Conservation (phyloP, 2,797 vertebrate species). For the Lagodon rhomboides region DNA sequence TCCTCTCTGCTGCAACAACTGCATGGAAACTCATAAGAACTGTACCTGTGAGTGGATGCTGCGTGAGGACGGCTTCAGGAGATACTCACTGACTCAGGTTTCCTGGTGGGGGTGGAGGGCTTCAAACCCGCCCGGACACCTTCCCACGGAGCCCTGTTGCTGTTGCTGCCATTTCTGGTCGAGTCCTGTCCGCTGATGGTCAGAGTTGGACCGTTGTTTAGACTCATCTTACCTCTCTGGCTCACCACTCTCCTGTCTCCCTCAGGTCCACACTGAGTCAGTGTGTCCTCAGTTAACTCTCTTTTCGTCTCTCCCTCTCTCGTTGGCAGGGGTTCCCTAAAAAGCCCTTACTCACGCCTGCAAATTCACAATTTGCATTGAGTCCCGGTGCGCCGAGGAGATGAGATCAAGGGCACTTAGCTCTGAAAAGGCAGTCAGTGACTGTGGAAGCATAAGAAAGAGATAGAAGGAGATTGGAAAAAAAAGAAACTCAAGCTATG, state of each 20-base stretch:
- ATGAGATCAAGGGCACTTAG: conserved; percentile 43
- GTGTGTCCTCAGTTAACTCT: conserved; percentile 26
- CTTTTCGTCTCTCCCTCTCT: conserved; percentile 13
- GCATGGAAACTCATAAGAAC: not conserved
- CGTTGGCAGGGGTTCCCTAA: conserved; percentile 35
- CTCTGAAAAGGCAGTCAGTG: conserved; percentile 8
- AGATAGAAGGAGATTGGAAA: conserved; percentile 33
- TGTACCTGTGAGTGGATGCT: not conserved
- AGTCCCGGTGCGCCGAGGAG: conserved; percentile 43
- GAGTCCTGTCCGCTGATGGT: conserved; percentile 53
- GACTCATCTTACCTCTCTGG: conserved; percentile 61
- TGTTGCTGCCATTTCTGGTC: conserved; percentile 53
- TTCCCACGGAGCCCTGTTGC: conserved; percentile 52
- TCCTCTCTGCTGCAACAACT: not conserved
- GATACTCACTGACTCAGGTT: conserved; percentile 89
- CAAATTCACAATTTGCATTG: conserved; percentile 31
- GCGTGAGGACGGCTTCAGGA: not conserved
- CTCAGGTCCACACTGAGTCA: conserved; percentile 46
- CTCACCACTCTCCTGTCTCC: conserved; percentile 16
- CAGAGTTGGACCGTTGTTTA: conserved; percentile 62
- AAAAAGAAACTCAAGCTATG: not conserved
- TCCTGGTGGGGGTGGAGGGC: conserved; percentile 88
- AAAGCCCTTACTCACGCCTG: conserved; percentile 55
- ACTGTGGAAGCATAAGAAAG: conserved; percentile 5
- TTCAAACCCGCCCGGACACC: conserved; percentile 53